Percentiles rank a stretch among this genome's conserved stretches.
These are phyloP conservation scores for Chelon auratus DNA, from an alignment of 2,797 vertebrate genomes.

Conservation along the genomic window DNA sequence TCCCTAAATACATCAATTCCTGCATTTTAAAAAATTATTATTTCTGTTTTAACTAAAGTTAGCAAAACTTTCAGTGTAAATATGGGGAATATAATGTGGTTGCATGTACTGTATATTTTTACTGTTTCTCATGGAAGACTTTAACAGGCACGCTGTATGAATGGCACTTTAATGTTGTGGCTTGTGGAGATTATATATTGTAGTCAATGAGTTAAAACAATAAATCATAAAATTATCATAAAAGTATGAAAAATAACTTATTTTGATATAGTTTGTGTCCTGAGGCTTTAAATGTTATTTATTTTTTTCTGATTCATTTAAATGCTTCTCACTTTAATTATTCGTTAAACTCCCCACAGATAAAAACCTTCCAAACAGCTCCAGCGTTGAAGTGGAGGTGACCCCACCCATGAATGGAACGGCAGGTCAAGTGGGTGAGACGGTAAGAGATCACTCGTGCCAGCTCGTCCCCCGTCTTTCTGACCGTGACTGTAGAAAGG, in stretches of 20 bases:
- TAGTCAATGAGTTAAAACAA: too few species aligned
- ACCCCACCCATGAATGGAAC: constrained; percentile 94
- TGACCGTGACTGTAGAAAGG: background rate
- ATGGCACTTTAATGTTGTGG: background rate
- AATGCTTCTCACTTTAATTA: constrained; percentile 15
- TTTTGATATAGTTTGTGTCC: too few species aligned
- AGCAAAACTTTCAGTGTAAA: too few species aligned
- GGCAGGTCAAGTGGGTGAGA: constrained; percentile 89
- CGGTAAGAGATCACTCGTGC: constrained; percentile 70
- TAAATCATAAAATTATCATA: too few species aligned
- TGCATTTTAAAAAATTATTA: too few species aligned
- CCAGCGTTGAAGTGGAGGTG: constrained; percentile 94
- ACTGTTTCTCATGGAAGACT: background rate
- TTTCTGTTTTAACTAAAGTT: too few species aligned
- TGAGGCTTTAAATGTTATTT: too few species aligned
- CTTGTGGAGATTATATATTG: background rate
- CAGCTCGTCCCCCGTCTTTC: background rate
- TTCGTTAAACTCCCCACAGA: constrained; percentile 77
- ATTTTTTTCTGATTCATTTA: too few species aligned
- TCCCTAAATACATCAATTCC: too few species aligned
- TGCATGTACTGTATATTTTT: too few species aligned
- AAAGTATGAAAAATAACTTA: too few species aligned
- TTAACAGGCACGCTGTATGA: background rate
- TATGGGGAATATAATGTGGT: too few species aligned
- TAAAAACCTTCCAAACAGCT: constrained; percentile 93